These are phyloP conservation scores for Myripristis jacobus DNA, from an alignment of 2,797 vertebrate species.

Conservation along the genomic window DNA sequence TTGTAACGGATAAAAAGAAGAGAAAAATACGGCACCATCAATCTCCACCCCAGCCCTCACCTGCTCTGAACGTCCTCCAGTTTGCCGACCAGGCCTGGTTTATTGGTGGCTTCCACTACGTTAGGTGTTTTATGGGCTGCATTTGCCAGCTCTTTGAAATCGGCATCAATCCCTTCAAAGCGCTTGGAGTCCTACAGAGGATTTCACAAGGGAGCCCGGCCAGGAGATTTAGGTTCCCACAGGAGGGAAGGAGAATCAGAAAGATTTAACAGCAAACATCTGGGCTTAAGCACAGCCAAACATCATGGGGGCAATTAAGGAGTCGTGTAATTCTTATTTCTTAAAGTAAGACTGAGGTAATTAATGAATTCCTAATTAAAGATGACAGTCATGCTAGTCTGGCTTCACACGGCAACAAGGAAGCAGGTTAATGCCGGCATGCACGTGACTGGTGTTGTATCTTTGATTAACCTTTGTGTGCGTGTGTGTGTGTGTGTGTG, in stretches of 20 bases:
- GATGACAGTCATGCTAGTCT: conserved; percentile 28
- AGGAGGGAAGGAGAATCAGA: conserved; percentile 53
- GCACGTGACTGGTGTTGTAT: not conserved
- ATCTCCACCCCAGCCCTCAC: conserved; percentile 40
- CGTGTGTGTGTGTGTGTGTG: not conserved
- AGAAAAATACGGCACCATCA: not conserved
- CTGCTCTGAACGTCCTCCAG: conserved; percentile 91
- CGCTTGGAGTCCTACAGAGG: conserved; percentile 88
- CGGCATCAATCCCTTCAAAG: conserved; percentile 91
- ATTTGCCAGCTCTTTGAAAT: conserved; percentile 91
- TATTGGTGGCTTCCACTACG: conserved; percentile 92
- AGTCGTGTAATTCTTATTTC: conserved; percentile 48
- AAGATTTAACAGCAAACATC: conserved; percentile 75
- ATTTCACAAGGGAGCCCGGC: conserved; percentile 59
- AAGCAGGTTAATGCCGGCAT: conserved; percentile 26
- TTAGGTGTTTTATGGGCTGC: conserved; percentile 89
- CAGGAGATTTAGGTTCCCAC: conserved; percentile 45
- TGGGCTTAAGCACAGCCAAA: conserved; percentile 61
- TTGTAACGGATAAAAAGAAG: conserved; percentile 1
- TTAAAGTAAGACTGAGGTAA: conserved; percentile 44
- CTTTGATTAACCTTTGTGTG: not conserved
- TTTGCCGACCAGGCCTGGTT: conserved; percentile 86
- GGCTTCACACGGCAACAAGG: conserved; percentile 28
- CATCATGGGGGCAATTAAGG: conserved; percentile 60
- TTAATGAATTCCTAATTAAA: conserved; percentile 60